These are phyloP conservation scores for Bathybates hornii DNA, from an alignment of 2,113 vertebrate genomes.

Conservation along the genomic window DNA sequence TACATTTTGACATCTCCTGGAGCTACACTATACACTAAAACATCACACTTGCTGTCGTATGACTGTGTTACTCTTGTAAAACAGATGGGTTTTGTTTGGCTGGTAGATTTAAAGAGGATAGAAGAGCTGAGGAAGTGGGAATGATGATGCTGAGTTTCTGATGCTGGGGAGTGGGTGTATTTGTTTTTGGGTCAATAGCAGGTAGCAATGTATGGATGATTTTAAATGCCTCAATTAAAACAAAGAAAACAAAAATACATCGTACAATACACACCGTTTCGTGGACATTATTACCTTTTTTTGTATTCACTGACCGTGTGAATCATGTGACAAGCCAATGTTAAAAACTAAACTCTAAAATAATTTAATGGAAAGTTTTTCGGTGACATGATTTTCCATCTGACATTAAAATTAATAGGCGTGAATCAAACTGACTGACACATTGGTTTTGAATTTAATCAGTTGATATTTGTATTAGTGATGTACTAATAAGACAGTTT, in stretches of 20 bases:
- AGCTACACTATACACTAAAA: conserved; percentile 34
- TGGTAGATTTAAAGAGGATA: not conserved
- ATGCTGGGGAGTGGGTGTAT: conserved; percentile 9
- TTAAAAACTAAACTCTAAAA: not conserved
- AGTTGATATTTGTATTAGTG: not conserved
- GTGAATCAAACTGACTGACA: not conserved
- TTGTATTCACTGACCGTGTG: not conserved
- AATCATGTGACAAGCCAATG: not conserved
- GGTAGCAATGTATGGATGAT: not conserved
- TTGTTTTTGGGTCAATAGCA: conserved; percentile 10
- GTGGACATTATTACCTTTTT: not conserved
- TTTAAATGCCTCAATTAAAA: conserved; percentile 6
- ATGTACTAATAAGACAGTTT: accelerated
- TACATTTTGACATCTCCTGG: conserved; percentile 10
- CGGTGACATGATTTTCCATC: not conserved
- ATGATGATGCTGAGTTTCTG: conserved; percentile 1
- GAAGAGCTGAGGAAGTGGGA: not conserved
- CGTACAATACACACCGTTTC: not conserved
- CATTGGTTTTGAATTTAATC: not conserved
- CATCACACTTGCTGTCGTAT: conserved; percentile 15
- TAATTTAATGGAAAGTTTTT: not conserved
- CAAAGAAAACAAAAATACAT: not conserved
- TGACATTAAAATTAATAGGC: not conserved
- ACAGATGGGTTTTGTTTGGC: not conserved
- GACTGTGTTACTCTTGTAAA: not conserved